Conservation (phyloP, 2,888 invertebrate genomes). For the Idaea aversata region DNA sequence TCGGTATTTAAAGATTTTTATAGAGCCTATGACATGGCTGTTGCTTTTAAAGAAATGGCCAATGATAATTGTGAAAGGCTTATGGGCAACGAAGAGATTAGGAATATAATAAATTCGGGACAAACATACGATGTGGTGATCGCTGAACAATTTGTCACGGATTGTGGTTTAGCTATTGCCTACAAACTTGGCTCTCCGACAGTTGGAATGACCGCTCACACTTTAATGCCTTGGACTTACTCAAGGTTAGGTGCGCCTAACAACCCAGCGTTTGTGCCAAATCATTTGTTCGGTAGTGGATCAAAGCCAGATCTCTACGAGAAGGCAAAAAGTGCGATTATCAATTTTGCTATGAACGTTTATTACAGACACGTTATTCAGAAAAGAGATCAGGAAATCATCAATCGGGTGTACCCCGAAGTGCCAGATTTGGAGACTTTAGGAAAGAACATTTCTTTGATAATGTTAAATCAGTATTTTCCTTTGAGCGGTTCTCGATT, state of each 20-base stretch:
- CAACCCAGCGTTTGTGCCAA: conserved; percentile 78
- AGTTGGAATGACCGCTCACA: conserved; percentile 74
- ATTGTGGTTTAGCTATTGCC: conserved; percentile 78
- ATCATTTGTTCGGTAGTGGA: conserved; percentile 67
- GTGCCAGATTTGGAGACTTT: conserved; percentile 40
- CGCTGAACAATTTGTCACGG: conserved; percentile 77
- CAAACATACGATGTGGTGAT: conserved; percentile 77
- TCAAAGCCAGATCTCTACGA: conserved; percentile 62
- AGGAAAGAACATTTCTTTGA: conserved; percentile 42
- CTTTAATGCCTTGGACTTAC: conserved; percentile 78
- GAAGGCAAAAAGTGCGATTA: conserved; percentile 60
- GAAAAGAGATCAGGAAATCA: conserved; percentile 36
- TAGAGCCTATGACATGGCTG: conserved; percentile 26
- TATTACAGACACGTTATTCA: conserved; percentile 38
- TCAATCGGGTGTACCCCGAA: conserved; percentile 36
- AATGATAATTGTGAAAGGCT: conserved; percentile 38
- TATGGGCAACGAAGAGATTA: conserved; percentile 32
- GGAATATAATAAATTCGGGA: conserved; percentile 34
- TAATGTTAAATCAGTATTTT: conserved; percentile 74
- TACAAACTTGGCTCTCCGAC: conserved; percentile 74
- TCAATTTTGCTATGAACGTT: conserved; percentile 36
- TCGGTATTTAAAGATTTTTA: conserved; percentile 24
- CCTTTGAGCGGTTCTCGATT: conserved; percentile 72
- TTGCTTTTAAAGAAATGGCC: conserved; percentile 28
- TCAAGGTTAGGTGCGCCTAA: conserved; percentile 79